Conservation (phyloP, 1,140 invertebrate species). For the Drosophila orena region DNA sequence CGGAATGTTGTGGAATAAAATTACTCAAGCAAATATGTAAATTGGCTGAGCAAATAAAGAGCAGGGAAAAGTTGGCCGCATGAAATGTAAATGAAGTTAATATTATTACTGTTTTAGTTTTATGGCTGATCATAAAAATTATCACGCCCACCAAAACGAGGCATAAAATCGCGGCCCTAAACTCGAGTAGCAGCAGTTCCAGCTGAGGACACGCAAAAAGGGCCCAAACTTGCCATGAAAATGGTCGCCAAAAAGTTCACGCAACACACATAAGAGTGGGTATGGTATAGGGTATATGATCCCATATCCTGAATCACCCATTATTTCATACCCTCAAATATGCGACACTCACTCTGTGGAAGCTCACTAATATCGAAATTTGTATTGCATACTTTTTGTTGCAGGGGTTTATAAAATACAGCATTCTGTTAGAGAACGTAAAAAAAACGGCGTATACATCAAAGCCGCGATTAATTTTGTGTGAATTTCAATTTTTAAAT, state of each 20-base stretch:
- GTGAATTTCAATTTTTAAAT: too few species aligned
- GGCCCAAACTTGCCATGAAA: constrained; percentile 46
- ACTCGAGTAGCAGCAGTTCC: neutral
- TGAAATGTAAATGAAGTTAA: constrained; percentile 81
- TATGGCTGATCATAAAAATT: constrained; percentile 83
- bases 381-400: constrained; percentile 42
- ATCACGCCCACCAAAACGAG: constrained; percentile 73
- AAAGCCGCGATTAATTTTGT: too few species aligned
- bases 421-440: too few species aligned
- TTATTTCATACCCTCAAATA: neutral
- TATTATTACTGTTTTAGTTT: constrained; percentile 84
- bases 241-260: constrained; percentile 5
- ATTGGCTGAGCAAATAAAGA: constrained; percentile 27
- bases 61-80: constrained; percentile 26
- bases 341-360: constrained; percentile 22
- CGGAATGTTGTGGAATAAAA: constrained; percentile 49
- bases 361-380: constrained; percentile 36
- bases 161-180: constrained; percentile 58
- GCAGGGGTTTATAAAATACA: neutral
- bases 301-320: neutral
- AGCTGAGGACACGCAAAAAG: constrained; percentile 30
- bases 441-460: too few species aligned
- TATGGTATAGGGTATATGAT: neutral
- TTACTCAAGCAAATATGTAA: constrained; percentile 71
- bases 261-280: constrained; percentile 12